These are phyloP conservation scores for Brachionus angularis DNA, from an alignment of 1,140 invertebrate genomes.

Conservation along the genomic window DNA sequence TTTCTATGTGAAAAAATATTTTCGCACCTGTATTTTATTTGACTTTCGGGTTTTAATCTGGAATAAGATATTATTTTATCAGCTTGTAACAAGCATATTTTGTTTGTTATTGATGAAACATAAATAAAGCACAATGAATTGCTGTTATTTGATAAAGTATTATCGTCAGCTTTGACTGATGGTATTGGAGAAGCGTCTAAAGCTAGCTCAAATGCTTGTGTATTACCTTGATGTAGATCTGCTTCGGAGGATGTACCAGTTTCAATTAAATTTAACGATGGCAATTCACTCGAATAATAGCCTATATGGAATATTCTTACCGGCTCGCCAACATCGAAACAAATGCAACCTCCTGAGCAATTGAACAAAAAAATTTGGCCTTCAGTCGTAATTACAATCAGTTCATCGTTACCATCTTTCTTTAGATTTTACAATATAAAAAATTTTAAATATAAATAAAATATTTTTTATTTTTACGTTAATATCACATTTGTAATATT, in stretches of 20 bases:
- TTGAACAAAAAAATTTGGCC: constrained; percentile 20
- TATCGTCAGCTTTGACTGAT: not conserved
- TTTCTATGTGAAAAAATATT: constrained; percentile 40
- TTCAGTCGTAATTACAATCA: constrained; percentile 3
- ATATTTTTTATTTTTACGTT: constrained; percentile 9
- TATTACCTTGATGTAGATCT: not conserved
- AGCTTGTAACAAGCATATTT: constrained; percentile 19
- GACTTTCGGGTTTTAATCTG: not conserved
- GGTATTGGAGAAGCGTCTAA: constrained; percentile 7
- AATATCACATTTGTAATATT: constrained; percentile 32
- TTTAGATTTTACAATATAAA: too few relatives aligned
- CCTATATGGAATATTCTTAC: constrained; percentile 29
- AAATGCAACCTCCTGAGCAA: constrained; percentile 5
- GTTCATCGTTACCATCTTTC: constrained; percentile 42
- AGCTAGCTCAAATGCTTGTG: constrained; percentile 20
- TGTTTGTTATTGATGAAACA: constrained; percentile 22
- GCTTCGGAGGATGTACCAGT: constrained; percentile 20
- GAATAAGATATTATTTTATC: constrained; percentile 17
- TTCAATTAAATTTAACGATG: constrained; percentile 8
- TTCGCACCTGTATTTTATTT: constrained; percentile 18
- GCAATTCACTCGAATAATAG: constrained; percentile 24
- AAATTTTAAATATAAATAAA: not conserved
- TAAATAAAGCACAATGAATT: constrained; percentile 19
- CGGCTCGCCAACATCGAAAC: constrained; percentile 35
- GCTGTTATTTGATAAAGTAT: not conserved